phyloP scores from a whole-genome alignment of 2,797 vertebrate genomes.

The Sebastes taczanowskii region DNA sequence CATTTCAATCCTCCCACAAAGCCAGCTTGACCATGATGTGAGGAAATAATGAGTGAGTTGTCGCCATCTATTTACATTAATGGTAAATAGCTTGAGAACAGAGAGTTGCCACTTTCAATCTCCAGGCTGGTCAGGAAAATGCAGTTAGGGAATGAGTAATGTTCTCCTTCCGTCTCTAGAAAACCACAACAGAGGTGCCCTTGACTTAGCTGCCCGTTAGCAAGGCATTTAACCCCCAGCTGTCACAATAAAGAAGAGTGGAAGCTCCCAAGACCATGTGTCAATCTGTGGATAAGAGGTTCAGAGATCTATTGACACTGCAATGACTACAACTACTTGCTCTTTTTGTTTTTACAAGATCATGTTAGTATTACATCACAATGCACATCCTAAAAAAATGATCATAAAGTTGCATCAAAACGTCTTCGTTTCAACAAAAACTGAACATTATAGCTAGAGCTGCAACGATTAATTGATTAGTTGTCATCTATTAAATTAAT shows the following conservation, averaged over 20 bases:
- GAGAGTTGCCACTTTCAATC: conserved; percentile 11
- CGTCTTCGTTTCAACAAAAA: not conserved
- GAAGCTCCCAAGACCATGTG: not conserved
- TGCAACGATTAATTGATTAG: too few species aligned
- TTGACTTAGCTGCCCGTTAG: not conserved
- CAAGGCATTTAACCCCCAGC: conserved; percentile 16
- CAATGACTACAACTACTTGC: not conserved
- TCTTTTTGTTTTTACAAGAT: not conserved
- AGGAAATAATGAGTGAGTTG: conserved; percentile 13
- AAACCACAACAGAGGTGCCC: conserved; percentile 10
- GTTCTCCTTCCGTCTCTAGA: not conserved
- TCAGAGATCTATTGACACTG: not conserved
- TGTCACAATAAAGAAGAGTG: not conserved
- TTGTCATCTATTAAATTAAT: too few species aligned
- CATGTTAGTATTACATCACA: not conserved
- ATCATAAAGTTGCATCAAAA: not conserved
- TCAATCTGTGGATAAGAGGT: not conserved
- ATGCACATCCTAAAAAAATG: not conserved
- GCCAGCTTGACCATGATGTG: conserved; percentile 2
- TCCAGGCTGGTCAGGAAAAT: not conserved
- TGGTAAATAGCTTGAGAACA: not conserved
- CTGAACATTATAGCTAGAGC: too few species aligned
- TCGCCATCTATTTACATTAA: conserved; percentile 14
- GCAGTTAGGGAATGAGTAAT: conserved; percentile 2
- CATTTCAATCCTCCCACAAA: conserved; percentile 16